Evolutionary conservation across 2,113 vertebrate species (phyloP).

Genomic region (Forbesichthys agassizii): DNA sequence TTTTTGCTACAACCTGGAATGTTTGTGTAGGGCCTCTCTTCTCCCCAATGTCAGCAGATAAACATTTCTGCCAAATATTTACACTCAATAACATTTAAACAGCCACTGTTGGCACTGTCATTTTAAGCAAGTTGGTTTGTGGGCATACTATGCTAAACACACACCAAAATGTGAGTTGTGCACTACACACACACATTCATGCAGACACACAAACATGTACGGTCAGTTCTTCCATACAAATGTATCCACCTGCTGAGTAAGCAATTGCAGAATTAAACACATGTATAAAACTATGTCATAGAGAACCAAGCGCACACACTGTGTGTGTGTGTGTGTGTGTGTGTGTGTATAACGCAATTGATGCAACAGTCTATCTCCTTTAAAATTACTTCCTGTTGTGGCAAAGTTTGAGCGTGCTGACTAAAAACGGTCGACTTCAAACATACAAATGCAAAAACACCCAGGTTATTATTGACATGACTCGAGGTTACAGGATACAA

Average conservation of each 20-base stretch:
- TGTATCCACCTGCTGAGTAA: neutral
- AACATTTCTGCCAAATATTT: slow-evolving; percentile 36
- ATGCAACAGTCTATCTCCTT: too few relatives aligned
- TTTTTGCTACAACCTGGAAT: slow-evolving; percentile 1
- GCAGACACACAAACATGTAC: neutral
- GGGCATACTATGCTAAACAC: slow-evolving; percentile 4
- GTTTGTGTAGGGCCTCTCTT: neutral
- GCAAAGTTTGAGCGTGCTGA: too few relatives aligned
- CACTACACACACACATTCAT: neutral
- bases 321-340: too few relatives aligned
- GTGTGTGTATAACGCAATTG: too few relatives aligned
- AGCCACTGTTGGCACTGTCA: slow-evolving; percentile 17
- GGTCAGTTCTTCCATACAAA: neutral
- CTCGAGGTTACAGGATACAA: too few relatives aligned
- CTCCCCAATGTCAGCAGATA: neutral
- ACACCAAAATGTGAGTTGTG: neutral
- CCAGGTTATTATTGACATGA: too few relatives aligned
- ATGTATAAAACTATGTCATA: neutral
- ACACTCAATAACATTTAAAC: slow-evolving; percentile 41
- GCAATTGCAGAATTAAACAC: slow-evolving; percentile 1
- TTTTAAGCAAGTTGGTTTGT: slow-evolving; percentile 10
- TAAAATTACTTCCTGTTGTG: too few relatives aligned
- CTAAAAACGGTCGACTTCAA: too few relatives aligned
- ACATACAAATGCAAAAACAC: too few relatives aligned
- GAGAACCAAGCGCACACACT: neutral